Evolutionary conservation across 2,888 invertebrate species (phyloP).

Genomic region (Erynnis tages): DNA sequence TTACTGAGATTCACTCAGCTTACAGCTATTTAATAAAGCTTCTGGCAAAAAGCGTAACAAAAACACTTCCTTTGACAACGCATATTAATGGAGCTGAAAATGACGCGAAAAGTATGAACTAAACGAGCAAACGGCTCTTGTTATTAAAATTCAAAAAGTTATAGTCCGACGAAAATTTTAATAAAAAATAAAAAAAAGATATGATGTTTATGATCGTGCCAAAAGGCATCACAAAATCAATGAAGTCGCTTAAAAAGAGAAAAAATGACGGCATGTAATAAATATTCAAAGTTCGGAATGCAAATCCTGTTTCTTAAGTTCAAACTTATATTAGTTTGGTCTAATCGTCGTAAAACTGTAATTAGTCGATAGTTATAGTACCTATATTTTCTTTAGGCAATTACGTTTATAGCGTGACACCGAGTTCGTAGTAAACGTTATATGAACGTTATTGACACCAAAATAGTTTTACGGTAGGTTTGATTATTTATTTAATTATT

Average conservation of each 20-base stretch:
- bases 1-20: neutral
- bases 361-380: neutral
- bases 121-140: no score
- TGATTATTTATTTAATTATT: neutral
- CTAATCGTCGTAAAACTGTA: slow-evolving; percentile 2
- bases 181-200: neutral
- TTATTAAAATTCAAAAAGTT: neutral
- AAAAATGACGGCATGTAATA: neutral
- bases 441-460: slow-evolving; percentile 14
- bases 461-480: neutral
- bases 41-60: no score
- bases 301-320: neutral
- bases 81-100: slow-evolving; percentile 1
- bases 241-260: no score
- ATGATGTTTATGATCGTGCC: no score
- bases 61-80: slow-evolving; percentile 4
- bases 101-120: no score
- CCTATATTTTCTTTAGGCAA: neutral
- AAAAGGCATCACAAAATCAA: slow-evolving; percentile 11
- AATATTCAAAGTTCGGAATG: neutral
- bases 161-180: neutral
- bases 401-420: neutral
- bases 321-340: neutral
- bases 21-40: slow-evolving; percentile 9
- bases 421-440: neutral